Base-by-base conservation (phyloP, 2,797 vertebrate species). In the Knipowitschia caucasica region DNA sequence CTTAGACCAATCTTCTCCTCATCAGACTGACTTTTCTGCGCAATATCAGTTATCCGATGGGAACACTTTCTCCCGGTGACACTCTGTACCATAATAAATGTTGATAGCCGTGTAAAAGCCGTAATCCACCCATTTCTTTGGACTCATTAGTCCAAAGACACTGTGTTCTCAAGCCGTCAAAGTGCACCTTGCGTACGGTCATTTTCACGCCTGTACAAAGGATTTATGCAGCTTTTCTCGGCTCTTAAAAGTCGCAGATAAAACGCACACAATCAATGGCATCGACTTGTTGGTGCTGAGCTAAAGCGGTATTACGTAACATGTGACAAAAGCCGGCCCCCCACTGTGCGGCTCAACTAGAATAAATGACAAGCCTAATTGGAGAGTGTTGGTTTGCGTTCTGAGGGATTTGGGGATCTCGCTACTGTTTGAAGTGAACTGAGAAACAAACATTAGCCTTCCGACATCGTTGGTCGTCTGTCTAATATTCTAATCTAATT, bases 231-330 rank as follows among this genome's bases (percentile, higher is more conserved):
- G 44, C 44, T 47, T 45, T 45, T 45, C 44, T 3, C 11, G 26
- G 26, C 44, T 46, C 26, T 29, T 30, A 46, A n/a, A 46, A 46
- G 26, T 46, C 44, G 20, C 25, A 4, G 44, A 29, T 47, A 47
- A 47, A 44, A 39, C 30, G 17, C 26, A 30, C 26, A 29, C 30
- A 30, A 18, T 30, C 44, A 47, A 18, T 47, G 20, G 26, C 44
- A 47, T 30, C 26, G 31, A 46, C 43, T 27, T 20, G 26, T 30
- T 26, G 20, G 44, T 14, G 14, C 17, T 31, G 15, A 30, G 25
- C 44, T 46, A 46, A 46, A 46, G 26, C 26, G 11, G 36, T n/a
- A 14, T 46, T 46, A 46, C 26, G 15, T 18, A 46, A 46, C 24
- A 24, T 9, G 26, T 2, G n/a, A 5, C 15, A 4, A 26, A 3